Percentiles rank a stretch among this genome's conserved stretches.
Evolutionary conservation across 2,113 vertebrate species (phyloP).

Genomic region (Chinchilla lanigera): DNA sequence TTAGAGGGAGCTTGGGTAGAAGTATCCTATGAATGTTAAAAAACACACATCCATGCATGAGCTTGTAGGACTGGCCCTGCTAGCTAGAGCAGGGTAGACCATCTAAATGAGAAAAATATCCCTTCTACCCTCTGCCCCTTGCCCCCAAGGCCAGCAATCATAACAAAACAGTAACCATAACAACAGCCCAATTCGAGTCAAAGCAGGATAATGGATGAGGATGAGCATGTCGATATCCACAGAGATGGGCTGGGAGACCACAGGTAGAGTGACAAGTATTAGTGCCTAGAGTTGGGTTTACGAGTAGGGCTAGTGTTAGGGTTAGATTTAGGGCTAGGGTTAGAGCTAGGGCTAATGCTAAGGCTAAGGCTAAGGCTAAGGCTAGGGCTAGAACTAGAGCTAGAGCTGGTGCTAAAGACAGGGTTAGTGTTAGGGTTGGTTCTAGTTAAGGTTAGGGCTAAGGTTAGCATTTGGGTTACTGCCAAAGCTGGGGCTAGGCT

Average conservation of each 20-base stretch:
- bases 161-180: background rate
- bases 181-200: background rate
- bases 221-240: background rate
- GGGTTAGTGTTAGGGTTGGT: background rate
- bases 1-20: background rate
- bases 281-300: background rate
- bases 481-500: background rate
- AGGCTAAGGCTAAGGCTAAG: background rate
- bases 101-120: background rate
- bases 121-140: background rate
- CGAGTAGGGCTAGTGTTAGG: background rate
- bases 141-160: background rate
- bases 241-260: background rate
- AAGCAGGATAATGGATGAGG: background rate
- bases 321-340: background rate
- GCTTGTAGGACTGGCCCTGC: background rate
- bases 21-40: constrained; percentile 45
- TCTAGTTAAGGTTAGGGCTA: background rate
- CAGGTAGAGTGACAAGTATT: background rate
- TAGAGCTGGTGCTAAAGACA: background rate
- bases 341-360: background rate
- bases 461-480: background rate
- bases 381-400: background rate
- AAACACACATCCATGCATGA: background rate
- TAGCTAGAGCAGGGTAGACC: background rate